phyloP scores from a whole-genome alignment of 92 coral and sea anemone genomes.

The Parazoanthus darwini region DNA sequence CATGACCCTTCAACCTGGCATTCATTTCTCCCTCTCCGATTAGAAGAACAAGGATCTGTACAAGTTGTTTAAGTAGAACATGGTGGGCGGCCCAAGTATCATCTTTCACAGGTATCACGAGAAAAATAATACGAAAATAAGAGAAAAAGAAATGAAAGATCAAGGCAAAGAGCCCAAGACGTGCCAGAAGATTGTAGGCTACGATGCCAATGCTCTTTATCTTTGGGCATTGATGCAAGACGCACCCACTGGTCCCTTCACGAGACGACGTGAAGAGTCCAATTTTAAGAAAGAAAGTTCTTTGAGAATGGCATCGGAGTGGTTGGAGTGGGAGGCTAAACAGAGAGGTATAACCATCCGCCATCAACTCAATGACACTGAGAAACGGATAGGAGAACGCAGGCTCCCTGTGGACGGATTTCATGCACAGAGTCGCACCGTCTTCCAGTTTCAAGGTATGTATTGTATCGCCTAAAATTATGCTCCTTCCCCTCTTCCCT shows the following conservation, averaged over 20 bases:
- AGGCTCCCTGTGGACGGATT: constrained; percentile 55
- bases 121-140: neutral
- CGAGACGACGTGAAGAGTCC: constrained; percentile 1
- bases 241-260: constrained; percentile 47
- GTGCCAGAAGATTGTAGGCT: constrained; percentile 45
- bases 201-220: constrained; percentile 54
- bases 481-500: too few relatives aligned
- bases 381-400: constrained; percentile 41
- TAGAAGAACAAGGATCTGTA: constrained; percentile 54
- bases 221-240: constrained; percentile 47
- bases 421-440: constrained; percentile 32
- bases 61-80: constrained; percentile 40
- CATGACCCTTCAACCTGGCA: constrained; percentile 26
- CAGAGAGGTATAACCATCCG: constrained; percentile 32
- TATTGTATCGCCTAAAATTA: neutral
- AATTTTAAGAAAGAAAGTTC: constrained; percentile 46
- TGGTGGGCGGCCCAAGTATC: constrained; percentile 50
- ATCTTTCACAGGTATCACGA: neutral
- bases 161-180: constrained; percentile 43
- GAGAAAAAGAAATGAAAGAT: too few relatives aligned
- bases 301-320: constrained; percentile 38
- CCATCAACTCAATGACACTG: constrained; percentile 39
- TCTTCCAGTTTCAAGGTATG: constrained; percentile 46
- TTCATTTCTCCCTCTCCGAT: constrained; percentile 17
- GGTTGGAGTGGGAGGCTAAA: constrained; percentile 49